phyloP scores from a whole-genome alignment of 2,113 vertebrate species.

The Pseudopipra pipra region DNA sequence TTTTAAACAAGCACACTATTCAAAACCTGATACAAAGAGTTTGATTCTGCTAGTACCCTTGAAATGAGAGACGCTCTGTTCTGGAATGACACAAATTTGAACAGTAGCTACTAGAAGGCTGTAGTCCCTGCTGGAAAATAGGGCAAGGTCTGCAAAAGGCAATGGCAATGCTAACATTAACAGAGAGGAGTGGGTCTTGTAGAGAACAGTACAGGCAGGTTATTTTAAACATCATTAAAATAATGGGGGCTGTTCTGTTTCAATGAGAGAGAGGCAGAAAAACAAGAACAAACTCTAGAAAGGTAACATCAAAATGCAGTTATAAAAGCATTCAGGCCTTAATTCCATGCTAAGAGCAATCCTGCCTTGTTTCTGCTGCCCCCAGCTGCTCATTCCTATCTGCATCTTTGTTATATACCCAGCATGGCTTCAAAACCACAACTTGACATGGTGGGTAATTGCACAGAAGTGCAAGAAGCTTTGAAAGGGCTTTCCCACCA shows the following conservation, averaged over 20 bases:
- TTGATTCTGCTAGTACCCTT: background rate
- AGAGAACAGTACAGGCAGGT: background rate
- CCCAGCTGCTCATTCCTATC: background rate
- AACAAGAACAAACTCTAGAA: background rate
- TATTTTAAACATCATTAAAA: background rate
- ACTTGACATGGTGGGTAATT: background rate
- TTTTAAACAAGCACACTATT: background rate
- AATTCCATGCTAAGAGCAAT: background rate
- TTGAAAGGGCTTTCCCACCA: background rate
- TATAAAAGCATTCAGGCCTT: background rate
- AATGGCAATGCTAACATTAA: background rate
- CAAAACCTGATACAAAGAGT: background rate
- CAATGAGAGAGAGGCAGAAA: background rate
- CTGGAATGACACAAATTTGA: background rate
- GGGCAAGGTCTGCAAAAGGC: background rate
- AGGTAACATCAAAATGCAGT: background rate
- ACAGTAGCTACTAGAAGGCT: background rate
- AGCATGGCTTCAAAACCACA: background rate
- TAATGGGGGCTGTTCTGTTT: background rate
- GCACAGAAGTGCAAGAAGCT: background rate
- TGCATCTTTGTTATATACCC: background rate
- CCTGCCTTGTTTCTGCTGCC: conserved; percentile 26
- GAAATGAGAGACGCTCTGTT: background rate
- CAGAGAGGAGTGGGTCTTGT: background rate
- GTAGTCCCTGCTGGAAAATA: background rate